Percentiles rank a stretch among this genome's conserved stretches.
Evolutionary conservation across 2,797 vertebrate genomes (phyloP).

Genomic region (Enteromius argenteus): DNA sequence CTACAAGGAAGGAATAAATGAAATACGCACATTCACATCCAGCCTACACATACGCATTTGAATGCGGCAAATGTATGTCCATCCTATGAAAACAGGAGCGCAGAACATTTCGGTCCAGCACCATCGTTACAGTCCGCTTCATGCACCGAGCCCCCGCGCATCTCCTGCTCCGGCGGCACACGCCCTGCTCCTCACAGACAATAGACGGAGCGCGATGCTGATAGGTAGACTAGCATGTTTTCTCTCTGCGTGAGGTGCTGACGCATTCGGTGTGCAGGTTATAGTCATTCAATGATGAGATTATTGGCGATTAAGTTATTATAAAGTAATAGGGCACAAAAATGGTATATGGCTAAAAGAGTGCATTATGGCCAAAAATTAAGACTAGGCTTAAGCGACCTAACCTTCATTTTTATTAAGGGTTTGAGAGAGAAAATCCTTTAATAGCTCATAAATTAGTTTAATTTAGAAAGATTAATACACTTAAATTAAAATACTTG

Average conservation of each 20-base stretch:
- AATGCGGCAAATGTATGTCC: background rate
- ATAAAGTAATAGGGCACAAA: background rate
- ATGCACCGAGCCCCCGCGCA: constrained; percentile 55
- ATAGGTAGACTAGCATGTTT: constrained; percentile 22
- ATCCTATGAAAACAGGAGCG: constrained; percentile 2
- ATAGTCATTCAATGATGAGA: background rate
- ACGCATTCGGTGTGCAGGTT: constrained; percentile 19
- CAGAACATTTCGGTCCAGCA: constrained; percentile 51
- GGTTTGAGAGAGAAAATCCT: background rate
- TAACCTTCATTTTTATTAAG: background rate
- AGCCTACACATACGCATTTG: constrained; percentile 8
- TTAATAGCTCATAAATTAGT: background rate
- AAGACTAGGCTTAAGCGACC: background rate
- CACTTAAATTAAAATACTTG: background rate
- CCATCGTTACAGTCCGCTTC: constrained; percentile 34
- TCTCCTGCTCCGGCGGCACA: constrained; percentile 68
- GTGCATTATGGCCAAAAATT: background rate
- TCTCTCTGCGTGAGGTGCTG: constrained; percentile 16
- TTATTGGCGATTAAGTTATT: background rate
- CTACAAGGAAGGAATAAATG: background rate
- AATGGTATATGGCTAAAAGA: background rate
- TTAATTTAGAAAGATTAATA: background rate
- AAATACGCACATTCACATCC: constrained; percentile 49
- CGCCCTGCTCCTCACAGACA: constrained; percentile 81
- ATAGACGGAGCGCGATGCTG: constrained; percentile 59